Evolutionary conservation across 2,113 vertebrate species (phyloP).

Genomic region (Misgurnus mizolepis): DNA sequence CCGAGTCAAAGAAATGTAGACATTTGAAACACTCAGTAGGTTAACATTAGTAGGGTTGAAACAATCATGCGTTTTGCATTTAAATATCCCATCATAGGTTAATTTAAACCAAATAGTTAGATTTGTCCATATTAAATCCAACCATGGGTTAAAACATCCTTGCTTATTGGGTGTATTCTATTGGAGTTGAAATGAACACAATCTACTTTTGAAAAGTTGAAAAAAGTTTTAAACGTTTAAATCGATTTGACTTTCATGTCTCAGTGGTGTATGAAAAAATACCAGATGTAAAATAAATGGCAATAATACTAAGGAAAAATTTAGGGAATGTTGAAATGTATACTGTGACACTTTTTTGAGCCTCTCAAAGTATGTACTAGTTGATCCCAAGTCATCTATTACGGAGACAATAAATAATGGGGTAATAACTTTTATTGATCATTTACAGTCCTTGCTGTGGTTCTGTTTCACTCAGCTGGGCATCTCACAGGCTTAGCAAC

Average conservation of each 20-base stretch:
- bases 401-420: constrained; percentile 57
- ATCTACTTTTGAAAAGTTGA: background rate
- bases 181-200: background rate
- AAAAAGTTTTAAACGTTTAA: background rate
- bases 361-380: constrained; percentile 56
- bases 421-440: constrained; percentile 66
- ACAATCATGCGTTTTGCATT: too few species aligned
- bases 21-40: background rate
- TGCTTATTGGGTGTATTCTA: too few species aligned
- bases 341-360: constrained; percentile 4
- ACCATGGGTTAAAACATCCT: too few species aligned
- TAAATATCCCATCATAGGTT: too few species aligned
- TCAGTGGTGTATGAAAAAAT: background rate
- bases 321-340: constrained; percentile 30
- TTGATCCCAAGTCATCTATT: constrained; percentile 66
- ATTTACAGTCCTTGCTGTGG: constrained; percentile 11
- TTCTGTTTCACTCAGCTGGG: constrained; percentile 25
- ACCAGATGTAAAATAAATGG: background rate
- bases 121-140: too few species aligned
- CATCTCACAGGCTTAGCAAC: constrained; percentile 29
- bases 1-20: too few species aligned
- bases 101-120: too few species aligned
- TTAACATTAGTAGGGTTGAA: too few species aligned
- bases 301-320: constrained; percentile 21
- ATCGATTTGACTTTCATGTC: background rate